Percentiles rank a stretch among this genome's conserved stretches.
phyloP scores from a whole-genome alignment of 2,113 vertebrate species.

The Laticauda colubrina region DNA sequence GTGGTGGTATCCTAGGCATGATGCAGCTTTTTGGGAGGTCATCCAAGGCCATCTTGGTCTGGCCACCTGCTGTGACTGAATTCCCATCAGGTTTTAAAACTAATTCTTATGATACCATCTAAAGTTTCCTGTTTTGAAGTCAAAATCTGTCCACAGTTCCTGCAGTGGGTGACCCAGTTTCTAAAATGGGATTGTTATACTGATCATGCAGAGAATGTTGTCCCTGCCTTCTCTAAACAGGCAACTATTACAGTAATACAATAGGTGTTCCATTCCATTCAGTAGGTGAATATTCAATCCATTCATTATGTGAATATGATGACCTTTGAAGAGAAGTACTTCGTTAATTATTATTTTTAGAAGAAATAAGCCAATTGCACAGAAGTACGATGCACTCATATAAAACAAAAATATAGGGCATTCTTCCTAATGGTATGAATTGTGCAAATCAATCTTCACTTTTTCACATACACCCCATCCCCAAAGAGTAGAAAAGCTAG shows the following conservation, averaged over 20 bases:
- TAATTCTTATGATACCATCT: not conserved
- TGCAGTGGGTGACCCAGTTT: not conserved
- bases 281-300: too few relatives aligned
- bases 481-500: constrained; percentile 56
- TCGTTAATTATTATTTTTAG: constrained; percentile 34
- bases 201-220: not conserved
- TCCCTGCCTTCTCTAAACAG: not conserved
- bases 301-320: not conserved
- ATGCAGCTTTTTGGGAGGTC: not conserved
- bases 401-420: constrained; percentile 39
- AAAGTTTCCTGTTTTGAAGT: not conserved
- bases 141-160: not conserved
- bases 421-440: constrained; percentile 52
- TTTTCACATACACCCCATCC: constrained; percentile 3
- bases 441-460: constrained; percentile 62
- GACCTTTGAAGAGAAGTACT: constrained; percentile 10
- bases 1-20: not conserved
- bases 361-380: constrained; percentile 37
- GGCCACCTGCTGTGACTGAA: not conserved
- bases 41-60: not conserved
- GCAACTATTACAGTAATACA: too few relatives aligned
- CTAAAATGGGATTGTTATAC: not conserved
- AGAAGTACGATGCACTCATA: constrained; percentile 56
- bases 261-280: not conserved
- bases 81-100: not conserved